These are phyloP conservation scores for Phoeniculus purpureus DNA, from an alignment of 2,797 vertebrate species.

Conservation along the genomic window DNA sequence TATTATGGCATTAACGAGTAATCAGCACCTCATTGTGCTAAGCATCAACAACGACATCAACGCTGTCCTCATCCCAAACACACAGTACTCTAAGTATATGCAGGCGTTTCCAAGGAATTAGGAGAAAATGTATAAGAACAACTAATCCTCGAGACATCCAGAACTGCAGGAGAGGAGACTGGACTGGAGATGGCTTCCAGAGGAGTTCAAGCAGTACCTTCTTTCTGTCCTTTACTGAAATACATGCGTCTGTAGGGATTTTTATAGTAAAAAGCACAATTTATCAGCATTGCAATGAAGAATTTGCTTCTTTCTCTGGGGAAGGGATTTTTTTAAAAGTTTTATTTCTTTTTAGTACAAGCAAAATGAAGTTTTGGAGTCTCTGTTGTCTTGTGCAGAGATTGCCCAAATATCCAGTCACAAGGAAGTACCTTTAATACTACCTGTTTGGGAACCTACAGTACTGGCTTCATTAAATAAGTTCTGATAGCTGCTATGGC, in stretches of 20 bases:
- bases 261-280: not conserved
- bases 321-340: not conserved
- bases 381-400: not conserved
- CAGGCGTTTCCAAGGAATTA: not conserved
- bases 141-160: not conserved
- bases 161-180: not conserved
- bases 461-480: not conserved
- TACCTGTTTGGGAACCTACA: not conserved
- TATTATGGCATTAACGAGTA: conserved; percentile 15
- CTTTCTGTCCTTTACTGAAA: not conserved
- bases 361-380: not conserved
- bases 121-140: not conserved
- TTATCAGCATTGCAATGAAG: not conserved
- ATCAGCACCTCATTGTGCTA: conserved; percentile 10
- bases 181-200: not conserved
- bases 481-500: not conserved
- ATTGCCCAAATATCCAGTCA: not conserved
- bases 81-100: not conserved
- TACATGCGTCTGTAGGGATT: not conserved
- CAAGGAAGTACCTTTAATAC: not conserved
- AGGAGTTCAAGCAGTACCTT: not conserved
- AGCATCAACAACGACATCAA: not conserved
- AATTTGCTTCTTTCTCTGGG: not conserved
- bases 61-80: not conserved
- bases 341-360: not conserved